phyloP scores from a whole-genome alignment of 2,113 vertebrate genomes.

The Plectropomus leopardus region DNA sequence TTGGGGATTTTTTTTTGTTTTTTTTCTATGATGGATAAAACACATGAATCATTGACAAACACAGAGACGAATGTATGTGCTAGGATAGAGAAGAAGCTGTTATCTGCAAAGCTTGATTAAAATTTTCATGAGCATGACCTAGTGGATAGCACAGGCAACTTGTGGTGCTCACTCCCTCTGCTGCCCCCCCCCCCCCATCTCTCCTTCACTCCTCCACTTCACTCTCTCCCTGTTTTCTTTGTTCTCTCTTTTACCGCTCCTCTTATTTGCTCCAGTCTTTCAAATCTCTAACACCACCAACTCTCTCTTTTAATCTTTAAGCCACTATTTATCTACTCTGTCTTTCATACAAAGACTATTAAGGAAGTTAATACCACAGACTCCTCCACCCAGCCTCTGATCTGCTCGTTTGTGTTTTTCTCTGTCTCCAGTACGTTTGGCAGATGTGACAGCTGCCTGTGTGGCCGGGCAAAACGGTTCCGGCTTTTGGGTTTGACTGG shows the following conservation, averaged over 20 bases:
- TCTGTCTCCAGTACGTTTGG: conserved; percentile 39
- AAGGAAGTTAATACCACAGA: conserved; percentile 44
- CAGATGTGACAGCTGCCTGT: conserved; percentile 46
- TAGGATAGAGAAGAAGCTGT: conserved; percentile 65
- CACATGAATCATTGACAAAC: conserved; percentile 24
- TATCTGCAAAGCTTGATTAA: conserved; percentile 82
- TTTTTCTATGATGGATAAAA: neutral
- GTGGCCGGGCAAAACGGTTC: conserved; percentile 45
- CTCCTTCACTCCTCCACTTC: conserved; percentile 18
- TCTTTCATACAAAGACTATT: conserved; percentile 35
- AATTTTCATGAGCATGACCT: conserved; percentile 83
- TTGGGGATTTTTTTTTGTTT: neutral
- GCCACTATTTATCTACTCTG: conserved; percentile 23
- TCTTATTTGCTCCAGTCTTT: conserved; percentile 7
- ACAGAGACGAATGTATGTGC: conserved; percentile 54
- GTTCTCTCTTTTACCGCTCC: conserved; percentile 1
- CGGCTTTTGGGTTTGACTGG: conserved; percentile 48
- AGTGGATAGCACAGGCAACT: conserved; percentile 75
- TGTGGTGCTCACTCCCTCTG: conserved; percentile 45
- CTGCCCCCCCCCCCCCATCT: conserved; percentile 13
- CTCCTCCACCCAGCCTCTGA: conserved; percentile 49
- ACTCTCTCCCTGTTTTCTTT: conserved; percentile 3
- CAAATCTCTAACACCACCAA: conserved; percentile 1
- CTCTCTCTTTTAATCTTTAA: conserved; percentile 28
- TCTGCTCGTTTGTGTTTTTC: conserved; percentile 52